Evolutionary conservation across 2,888 invertebrate genomes (phyloP).

Genomic region (Nasonia oneida): DNA sequence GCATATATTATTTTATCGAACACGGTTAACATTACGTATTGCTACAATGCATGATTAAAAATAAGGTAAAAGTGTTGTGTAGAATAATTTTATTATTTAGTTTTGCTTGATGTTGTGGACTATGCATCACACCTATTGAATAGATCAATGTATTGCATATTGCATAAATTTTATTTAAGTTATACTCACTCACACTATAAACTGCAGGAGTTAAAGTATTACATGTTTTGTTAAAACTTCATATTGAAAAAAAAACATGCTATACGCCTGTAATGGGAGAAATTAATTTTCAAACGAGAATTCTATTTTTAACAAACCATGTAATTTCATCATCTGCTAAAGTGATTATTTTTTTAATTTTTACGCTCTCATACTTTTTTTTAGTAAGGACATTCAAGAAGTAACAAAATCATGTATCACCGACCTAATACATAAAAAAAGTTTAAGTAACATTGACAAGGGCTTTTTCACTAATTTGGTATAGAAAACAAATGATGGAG

Average conservation of each 20-base stretch:
- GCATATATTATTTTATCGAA: background rate
- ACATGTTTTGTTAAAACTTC: background rate
- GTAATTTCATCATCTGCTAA: background rate
- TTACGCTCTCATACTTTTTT: conserved; percentile 5
- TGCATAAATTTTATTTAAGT: conserved; percentile 17
- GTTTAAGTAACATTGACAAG: background rate
- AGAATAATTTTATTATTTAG: conserved; percentile 1
- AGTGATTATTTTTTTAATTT: conserved; percentile 19
- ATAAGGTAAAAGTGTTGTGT: background rate
- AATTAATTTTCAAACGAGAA: background rate
- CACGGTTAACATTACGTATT: background rate
- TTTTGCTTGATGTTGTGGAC: conserved; percentile 26
- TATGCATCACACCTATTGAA: conserved; percentile 28
- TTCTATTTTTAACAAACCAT: conserved; percentile 25
- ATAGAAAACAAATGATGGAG: conserved; percentile 31
- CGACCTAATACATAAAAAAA: conserved; percentile 21
- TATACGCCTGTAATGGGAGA: background rate
- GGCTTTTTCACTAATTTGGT: conserved; percentile 37
- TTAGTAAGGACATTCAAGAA: background rate
- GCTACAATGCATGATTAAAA: background rate
- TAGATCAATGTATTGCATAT: conserved; percentile 32
- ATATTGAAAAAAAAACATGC: background rate
- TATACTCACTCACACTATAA: background rate
- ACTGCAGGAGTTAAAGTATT: background rate
- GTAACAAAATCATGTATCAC: conserved; percentile 21